phyloP scores from a whole-genome alignment of 2,888 invertebrate genomes.

The Unio pictorum region DNA sequence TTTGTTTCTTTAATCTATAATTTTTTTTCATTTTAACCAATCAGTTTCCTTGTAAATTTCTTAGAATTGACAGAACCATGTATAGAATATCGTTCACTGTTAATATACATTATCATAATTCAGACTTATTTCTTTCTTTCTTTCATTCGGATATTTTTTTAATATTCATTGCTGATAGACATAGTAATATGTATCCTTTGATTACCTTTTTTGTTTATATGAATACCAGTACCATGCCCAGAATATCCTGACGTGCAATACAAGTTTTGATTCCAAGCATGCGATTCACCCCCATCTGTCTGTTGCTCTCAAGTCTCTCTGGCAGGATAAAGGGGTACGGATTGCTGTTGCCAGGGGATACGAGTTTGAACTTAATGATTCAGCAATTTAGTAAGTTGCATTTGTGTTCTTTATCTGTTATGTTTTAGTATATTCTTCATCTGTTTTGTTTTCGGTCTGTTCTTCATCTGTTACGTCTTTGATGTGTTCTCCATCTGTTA shows the following conservation, averaged over 20 bases:
- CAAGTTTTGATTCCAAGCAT: constrained; percentile 67
- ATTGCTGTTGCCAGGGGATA: constrained; percentile 79
- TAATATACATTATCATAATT: no score
- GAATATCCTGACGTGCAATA: constrained; percentile 64
- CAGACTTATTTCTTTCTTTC: not conserved
- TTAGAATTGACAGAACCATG: no score
- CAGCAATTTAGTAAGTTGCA: constrained; percentile 77
- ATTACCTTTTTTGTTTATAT: no score
- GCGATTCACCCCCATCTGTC: constrained; percentile 64
- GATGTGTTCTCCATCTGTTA: no score
- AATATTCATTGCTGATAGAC: not conserved
- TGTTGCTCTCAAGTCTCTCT: constrained; percentile 74
- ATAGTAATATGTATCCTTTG: not conserved
- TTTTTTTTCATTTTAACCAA: no score
- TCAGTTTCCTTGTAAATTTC: no score
- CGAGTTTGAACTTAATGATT: constrained; percentile 80
- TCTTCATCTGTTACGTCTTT: no score
- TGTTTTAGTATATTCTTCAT: not conserved
- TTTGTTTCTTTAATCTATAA: no score
- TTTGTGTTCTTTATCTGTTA: not conserved
- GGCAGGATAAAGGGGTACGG: constrained; percentile 79
- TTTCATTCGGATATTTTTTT: constrained; percentile 2
- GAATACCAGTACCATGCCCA: constrained; percentile 63
- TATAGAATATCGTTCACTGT: no score
- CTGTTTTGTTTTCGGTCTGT: no score